phyloP scores from a whole-genome alignment of 2,113 vertebrate species.

The Microcebus griseorufus region DNA sequence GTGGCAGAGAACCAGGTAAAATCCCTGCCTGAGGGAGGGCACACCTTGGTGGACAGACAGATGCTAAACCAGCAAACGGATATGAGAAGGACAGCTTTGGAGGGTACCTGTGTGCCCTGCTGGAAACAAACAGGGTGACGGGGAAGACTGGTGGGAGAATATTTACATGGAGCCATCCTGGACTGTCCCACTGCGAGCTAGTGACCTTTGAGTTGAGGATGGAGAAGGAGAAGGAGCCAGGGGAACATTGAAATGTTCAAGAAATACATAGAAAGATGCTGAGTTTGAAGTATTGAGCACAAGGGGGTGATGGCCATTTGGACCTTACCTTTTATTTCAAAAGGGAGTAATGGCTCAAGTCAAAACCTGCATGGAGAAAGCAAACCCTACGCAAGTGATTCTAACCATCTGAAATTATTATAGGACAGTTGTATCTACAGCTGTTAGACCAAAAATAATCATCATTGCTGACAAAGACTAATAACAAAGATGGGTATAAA shows the following conservation, averaged over 20 bases:
- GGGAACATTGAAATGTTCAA: fast-evolving
- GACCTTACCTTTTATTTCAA: background rate
- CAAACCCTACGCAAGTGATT: background rate
- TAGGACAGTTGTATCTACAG: background rate
- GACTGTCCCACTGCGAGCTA: background rate
- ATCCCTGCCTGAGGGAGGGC: background rate
- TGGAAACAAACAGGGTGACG: background rate
- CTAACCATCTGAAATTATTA: background rate
- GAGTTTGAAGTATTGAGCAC: no score
- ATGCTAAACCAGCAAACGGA: background rate
- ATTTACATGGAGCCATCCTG: background rate
- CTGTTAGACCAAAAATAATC: background rate
- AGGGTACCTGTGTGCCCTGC: background rate
- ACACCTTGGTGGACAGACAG: background rate
- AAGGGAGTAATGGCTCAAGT: background rate
- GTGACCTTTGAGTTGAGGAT: background rate
- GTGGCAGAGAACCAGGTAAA: background rate
- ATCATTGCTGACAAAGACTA: background rate
- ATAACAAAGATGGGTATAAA: background rate
- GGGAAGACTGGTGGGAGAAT: background rate
- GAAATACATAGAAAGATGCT: fast-evolving
- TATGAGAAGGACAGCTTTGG: background rate
- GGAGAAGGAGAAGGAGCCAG: background rate
- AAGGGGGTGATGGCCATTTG: background rate
- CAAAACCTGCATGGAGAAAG: background rate